phyloP scores from a whole-genome alignment of 2,888 invertebrate species.

The Empis livida region DNA sequence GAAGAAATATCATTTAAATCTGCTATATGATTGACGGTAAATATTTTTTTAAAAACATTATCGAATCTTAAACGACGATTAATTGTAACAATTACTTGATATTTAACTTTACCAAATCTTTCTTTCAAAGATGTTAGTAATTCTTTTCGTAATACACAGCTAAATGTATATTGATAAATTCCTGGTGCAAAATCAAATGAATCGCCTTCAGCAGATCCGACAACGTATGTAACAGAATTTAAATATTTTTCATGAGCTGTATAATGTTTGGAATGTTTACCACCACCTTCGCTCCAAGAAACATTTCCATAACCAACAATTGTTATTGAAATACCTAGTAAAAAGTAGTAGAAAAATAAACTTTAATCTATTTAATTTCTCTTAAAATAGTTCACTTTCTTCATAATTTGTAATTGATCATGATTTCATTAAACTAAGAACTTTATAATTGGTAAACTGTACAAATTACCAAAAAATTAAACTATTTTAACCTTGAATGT shows the following conservation, averaged over 20 bases:
- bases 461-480: no score
- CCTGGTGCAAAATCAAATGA: constrained; percentile 56
- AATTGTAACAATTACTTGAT: constrained; percentile 60
- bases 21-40: no score
- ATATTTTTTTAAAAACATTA: no score
- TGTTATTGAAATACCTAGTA: constrained; percentile 32
- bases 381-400: no score
- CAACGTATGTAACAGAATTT: constrained; percentile 26
- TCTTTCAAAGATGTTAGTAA: constrained; percentile 69
- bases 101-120: constrained; percentile 58
- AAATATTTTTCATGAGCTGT: constrained; percentile 27
- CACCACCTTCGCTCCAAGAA: constrained; percentile 29
- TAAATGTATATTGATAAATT: constrained; percentile 58
- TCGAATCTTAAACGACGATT: no score
- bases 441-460: no score
- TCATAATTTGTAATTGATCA: no score
- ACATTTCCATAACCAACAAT: constrained; percentile 31
- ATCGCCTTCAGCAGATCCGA: constrained; percentile 38
- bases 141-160: constrained; percentile 42
- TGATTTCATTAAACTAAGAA: no score
- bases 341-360: no score
- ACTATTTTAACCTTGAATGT: no score
- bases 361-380: no score
- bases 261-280: constrained; percentile 24
- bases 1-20: no score